Evolutionary conservation across 2,888 invertebrate species (phyloP), one percentile per base, ranked within the genome.

Genomic region (Polydrusus pterygomalis): DNA sequence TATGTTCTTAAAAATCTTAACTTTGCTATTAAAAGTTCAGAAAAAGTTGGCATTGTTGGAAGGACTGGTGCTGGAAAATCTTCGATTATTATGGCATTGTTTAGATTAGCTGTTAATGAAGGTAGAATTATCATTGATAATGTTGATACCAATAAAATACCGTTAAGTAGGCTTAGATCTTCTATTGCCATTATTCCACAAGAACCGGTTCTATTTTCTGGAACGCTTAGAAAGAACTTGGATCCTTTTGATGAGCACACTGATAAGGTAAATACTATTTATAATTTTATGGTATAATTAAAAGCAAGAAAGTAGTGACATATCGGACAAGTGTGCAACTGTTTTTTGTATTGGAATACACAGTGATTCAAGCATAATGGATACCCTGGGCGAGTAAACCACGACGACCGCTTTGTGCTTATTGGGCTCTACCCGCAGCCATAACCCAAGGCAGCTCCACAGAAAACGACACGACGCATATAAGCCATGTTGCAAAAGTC

Each of bases 51-150:
- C 8, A 92, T 95, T 7, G 93, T 95, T 6, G 96, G 96, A 0
- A 88, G 96, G 81, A 96, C 96, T 0, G 96, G 96, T 0, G 95
- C 96, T 1, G 96, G 95, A 13, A 95, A 95, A 85, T 93, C 93
- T 0, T 94, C 94, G 0, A 84, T 95, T 63, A 93, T 95, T 80
- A 89, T 93, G 0, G 93, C 94, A 1, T 87, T 97, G 15, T 97
- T 96, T 86, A 93, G 97, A 71, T 85, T 98, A 78, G 92, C 94
- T 0, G 92, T 92, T 74, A 90, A 93, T 58, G 91, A 92, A 60
- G 98, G 98, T 0, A 88, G 90, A 47, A 93, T 98, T 58, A 85
- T 91, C 71, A 95, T 98, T 79, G 98, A 98, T 86, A 92, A 90
- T 0, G 89, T 94, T 2, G 91, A 94, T 83, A 94, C 92, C 0